Percentiles rank a stretch among this genome's conserved stretches.
Conservation (phyloP, 2,113 vertebrate species). For the Manacus vitellinus region DNA sequence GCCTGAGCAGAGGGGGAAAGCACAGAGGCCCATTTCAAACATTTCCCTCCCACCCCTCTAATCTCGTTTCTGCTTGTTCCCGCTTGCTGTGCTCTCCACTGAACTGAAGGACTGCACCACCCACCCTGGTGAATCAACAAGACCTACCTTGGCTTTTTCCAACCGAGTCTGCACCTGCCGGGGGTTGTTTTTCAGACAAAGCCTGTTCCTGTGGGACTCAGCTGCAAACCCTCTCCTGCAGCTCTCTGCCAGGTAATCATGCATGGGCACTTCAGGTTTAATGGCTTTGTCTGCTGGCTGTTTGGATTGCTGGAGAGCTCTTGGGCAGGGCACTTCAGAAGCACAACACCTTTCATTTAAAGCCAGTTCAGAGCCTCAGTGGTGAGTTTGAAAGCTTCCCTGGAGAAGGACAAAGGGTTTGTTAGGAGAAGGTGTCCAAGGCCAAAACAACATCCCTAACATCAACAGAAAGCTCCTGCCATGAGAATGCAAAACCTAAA, state of each 20-base stretch:
- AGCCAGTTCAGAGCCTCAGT: background rate
- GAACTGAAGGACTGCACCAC: background rate
- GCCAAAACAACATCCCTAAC: background rate
- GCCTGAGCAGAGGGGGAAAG: background rate
- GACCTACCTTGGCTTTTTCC: background rate
- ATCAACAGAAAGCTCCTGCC: background rate
- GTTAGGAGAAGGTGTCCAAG: background rate
- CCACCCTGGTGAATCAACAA: background rate
- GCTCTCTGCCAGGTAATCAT: background rate
- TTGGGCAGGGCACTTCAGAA: background rate
- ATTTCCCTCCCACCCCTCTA: background rate
- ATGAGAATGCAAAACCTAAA: background rate
- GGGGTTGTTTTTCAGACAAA: background rate
- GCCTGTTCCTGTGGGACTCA: background rate
- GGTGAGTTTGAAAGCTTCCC: background rate
- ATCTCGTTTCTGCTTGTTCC: background rate
- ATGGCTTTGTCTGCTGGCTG: background rate
- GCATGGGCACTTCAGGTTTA: background rate
- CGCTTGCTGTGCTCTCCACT: background rate
- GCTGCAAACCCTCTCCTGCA: background rate
- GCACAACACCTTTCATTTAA: background rate
- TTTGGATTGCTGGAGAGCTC: background rate
- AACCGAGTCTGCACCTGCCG: background rate
- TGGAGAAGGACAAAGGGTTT: background rate
- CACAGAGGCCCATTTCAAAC: background rate